Evolutionary conservation across 1,140 invertebrate species (phyloP).

Genomic region (Copidosoma floridanum): DNA sequence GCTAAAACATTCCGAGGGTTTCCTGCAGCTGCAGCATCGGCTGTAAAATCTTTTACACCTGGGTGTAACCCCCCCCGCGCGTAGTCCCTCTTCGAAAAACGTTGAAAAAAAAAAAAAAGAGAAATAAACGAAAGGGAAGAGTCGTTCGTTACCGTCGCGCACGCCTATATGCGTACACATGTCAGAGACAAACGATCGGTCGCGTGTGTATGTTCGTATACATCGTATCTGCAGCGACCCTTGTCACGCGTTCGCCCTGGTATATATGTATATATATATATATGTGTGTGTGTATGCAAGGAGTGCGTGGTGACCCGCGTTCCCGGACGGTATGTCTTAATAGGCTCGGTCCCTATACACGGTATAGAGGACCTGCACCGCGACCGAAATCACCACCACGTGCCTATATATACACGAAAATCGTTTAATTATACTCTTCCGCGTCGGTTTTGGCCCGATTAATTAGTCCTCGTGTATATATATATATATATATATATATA

Average conservation of each 20-base stretch:
- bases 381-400: no score
- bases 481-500: no score
- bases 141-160: slow-evolving; percentile 49
- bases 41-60: slow-evolving; percentile 18
- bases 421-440: slow-evolving; percentile 32
- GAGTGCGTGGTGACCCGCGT: slow-evolving; percentile 47
- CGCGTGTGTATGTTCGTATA: no score
- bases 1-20: slow-evolving; percentile 8
- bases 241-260: slow-evolving; percentile 36
- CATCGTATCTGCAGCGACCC: no score
- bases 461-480: no score
- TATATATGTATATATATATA: neutral
- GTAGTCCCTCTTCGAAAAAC: neutral
- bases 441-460: slow-evolving; percentile 20
- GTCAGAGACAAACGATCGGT: slow-evolving; percentile 52
- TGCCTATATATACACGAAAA: no score
- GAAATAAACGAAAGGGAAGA: neutral
- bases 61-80: neutral
- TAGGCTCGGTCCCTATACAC: no score
- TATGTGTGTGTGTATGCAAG: no score
- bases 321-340: slow-evolving; percentile 50
- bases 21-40: slow-evolving; percentile 9
- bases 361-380: no score
- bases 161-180: no score
- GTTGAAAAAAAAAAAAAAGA: neutral